Conservation (phyloP, 1,140 invertebrate genomes). For the Aphaenogaster floridana region DNA sequence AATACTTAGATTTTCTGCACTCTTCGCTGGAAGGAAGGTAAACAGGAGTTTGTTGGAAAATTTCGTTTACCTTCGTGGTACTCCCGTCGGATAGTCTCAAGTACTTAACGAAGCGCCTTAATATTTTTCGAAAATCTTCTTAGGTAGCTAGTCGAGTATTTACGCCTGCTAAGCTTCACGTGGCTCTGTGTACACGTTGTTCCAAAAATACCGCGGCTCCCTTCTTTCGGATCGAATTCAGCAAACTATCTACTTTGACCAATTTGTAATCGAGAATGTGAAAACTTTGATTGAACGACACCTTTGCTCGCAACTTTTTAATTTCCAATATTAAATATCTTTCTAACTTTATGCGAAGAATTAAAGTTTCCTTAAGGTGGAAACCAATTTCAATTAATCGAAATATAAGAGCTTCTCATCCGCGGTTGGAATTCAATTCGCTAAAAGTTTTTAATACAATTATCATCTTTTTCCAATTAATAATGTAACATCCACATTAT, state of each 20-base stretch:
- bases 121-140: constrained; percentile 57
- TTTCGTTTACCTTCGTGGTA: constrained; percentile 37
- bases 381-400: constrained; percentile 7
- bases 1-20: constrained; percentile 53
- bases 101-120: constrained; percentile 50
- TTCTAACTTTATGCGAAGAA: neutral
- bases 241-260: neutral
- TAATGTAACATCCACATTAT: neutral
- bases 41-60: constrained; percentile 34
- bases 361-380: constrained; percentile 1
- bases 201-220: neutral
- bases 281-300: constrained; percentile 43
- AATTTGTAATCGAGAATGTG: constrained; percentile 7
- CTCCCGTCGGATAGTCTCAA: constrained; percentile 19
- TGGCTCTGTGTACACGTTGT: neutral
- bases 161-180: neutral
- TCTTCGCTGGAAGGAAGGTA: constrained; percentile 43
- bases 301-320: neutral
- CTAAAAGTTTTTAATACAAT: constrained; percentile 13
- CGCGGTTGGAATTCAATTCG: neutral
- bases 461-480: neutral
- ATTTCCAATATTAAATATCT: constrained; percentile 45
- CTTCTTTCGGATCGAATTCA: neutral
- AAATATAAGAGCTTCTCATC: constrained; percentile 8
- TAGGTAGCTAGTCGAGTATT: constrained; percentile 23